phyloP scores from a whole-genome alignment of 2,113 vertebrate species.

The Zosterops japonicus region DNA sequence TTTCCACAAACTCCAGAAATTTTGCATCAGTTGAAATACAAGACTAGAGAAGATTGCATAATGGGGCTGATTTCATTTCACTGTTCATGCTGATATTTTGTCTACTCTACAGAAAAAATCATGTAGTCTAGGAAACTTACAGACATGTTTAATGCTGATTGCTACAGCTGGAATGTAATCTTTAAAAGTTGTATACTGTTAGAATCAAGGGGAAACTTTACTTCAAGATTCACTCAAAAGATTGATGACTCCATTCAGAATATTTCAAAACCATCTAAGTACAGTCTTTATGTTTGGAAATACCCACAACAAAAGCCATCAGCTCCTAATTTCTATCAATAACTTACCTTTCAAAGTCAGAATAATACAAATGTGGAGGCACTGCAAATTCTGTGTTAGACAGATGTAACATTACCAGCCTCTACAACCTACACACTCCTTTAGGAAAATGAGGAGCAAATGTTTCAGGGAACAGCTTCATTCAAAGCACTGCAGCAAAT shows the following conservation, averaged over 20 bases:
- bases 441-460: background rate
- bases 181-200: background rate
- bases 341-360: background rate
- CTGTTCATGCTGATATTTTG: background rate
- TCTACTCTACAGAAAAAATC: slow-evolving; percentile 12
- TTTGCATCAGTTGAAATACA: background rate
- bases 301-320: background rate
- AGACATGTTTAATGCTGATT: background rate
- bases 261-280: slow-evolving; percentile 12
- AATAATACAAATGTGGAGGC: background rate
- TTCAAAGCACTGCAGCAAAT: background rate
- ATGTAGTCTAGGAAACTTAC: background rate
- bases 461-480: background rate
- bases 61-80: background rate
- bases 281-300: background rate
- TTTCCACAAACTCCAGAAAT: background rate
- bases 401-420: background rate
- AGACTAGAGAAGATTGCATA: background rate
- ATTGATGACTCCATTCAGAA: slow-evolving; percentile 23
- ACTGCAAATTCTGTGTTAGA: background rate
- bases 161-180: slow-evolving; percentile 3
- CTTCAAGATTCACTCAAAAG: slow-evolving; percentile 21
- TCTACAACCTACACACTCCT: background rate
- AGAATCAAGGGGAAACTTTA: background rate
- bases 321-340: background rate